Base-by-base conservation (phyloP, 2,797 vertebrate species). In the Danio albolineatus region DNA sequence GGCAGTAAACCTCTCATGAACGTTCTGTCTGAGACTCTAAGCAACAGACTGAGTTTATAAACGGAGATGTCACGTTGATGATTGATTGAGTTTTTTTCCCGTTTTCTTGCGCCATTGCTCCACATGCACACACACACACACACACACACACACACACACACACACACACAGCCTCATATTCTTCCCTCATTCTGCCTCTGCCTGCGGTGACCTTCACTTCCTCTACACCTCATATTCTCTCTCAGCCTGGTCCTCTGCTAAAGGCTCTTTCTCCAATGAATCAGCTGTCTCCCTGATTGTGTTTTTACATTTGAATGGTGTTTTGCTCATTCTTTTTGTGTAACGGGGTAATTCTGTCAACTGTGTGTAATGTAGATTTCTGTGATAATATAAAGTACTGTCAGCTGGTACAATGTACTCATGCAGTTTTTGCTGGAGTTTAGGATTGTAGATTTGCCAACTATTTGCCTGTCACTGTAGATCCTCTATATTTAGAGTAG, bases 191-290 rank as follows among this genome's bases (percentile, higher is more conserved):
- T 83, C 44, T 67, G 61, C 17, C 56, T 81, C 59, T 79, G 77
- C 76, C 83, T 81, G 66, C 71, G 62, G 41, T 80, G 84, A 83
- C 86, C 86, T 87, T 86, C 81, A 84, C 59, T 83, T 86, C 66
- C 72, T 67, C 38, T 78, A 66, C 60, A 57, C 49, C 75, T 79
- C 79, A 39, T 51, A 64, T 59, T 76, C 73, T 78, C 74, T 65
- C 28, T 56, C 54, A 10, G 39, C 65, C 80, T 43, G 43, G 64
- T 71, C 13, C 28, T 51, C 16, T 44, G 48, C 59, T 79, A 71
- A 53, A 43, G 48, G 38, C 62, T 62, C 9, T 64, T 62, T 41
- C n/a, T 64, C 53, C 41, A 38, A 19, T 64, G 77, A 79, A 79
- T 65, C 38, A 72, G 10, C 21, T 70, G 65, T 78, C 65, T 61